Conservation (phyloP, 1,140 invertebrate genomes). For the Acromyrmex charruanus region DNA sequence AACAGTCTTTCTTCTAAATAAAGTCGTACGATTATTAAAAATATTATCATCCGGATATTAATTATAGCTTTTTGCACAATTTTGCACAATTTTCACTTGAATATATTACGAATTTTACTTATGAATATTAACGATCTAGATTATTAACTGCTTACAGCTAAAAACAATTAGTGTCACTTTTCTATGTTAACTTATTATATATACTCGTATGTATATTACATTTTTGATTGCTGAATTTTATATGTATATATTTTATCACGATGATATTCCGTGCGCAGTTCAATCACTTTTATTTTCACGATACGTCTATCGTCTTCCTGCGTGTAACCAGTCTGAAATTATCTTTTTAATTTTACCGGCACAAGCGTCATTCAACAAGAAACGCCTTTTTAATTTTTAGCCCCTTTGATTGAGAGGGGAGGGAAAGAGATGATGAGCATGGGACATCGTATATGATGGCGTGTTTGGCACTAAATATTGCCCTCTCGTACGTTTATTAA, state of each 20-base stretch:
- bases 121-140: not conserved
- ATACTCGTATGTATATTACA: not conserved
- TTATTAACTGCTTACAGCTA: not conserved
- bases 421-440: constrained; percentile 18
- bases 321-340: constrained; percentile 34
- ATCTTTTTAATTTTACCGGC: constrained; percentile 37
- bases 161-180: not conserved
- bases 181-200: not conserved
- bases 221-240: constrained; percentile 5
- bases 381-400: constrained; percentile 16
- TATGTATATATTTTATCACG: not conserved
- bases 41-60: not conserved
- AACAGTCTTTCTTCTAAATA: not conserved
- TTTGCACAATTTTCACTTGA: not conserved
- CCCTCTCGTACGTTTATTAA: constrained; percentile 13
- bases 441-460: not conserved
- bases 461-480: constrained; percentile 10
- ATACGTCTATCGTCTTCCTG: constrained; percentile 27
- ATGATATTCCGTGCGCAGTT: not conserved
- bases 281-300: constrained; percentile 11
- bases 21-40: not conserved
- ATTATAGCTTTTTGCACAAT: not conserved
- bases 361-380: constrained; percentile 19
- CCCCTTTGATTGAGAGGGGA: constrained; percentile 14
- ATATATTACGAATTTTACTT: not conserved